Conservation (phyloP, 2,113 vertebrate genomes). For the Puffinus mauretanicus region DNA sequence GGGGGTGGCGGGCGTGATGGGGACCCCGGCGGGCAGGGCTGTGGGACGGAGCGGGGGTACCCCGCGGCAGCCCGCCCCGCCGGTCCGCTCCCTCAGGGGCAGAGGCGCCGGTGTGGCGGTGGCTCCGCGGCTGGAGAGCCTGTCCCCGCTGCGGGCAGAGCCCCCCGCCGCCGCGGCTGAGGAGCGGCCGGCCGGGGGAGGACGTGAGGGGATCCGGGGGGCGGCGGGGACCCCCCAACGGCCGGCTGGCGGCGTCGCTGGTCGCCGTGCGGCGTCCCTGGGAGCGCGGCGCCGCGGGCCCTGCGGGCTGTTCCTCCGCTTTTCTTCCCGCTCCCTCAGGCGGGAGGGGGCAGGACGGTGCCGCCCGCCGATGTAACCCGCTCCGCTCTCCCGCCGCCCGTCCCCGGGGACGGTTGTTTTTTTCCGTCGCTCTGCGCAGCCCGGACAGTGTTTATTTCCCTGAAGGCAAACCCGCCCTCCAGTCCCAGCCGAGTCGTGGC, state of each 20-base stretch:
- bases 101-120: background rate
- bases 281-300: background rate
- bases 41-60: background rate
- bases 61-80: background rate
- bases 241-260: background rate
- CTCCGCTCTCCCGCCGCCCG: background rate
- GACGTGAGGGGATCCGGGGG: background rate
- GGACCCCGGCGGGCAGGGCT: background rate
- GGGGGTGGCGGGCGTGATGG: background rate
- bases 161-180: background rate
- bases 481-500: background rate
- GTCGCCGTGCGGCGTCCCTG: background rate
- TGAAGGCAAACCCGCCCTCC: background rate
- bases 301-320: background rate
- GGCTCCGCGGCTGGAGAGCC: background rate
- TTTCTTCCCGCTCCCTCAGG: background rate
- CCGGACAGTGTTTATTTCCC: rapidly evolving
- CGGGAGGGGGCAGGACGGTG: too few species aligned
- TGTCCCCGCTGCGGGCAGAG: background rate
- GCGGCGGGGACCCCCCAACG: too few species aligned
- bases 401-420: background rate
- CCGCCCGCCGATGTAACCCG: background rate
- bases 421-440: background rate
- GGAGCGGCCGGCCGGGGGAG: background rate
- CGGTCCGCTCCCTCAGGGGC: background rate